These are phyloP conservation scores for Drosophila fulvimacula DNA, from an alignment of 2,888 invertebrate species.

Conservation along the genomic window DNA sequence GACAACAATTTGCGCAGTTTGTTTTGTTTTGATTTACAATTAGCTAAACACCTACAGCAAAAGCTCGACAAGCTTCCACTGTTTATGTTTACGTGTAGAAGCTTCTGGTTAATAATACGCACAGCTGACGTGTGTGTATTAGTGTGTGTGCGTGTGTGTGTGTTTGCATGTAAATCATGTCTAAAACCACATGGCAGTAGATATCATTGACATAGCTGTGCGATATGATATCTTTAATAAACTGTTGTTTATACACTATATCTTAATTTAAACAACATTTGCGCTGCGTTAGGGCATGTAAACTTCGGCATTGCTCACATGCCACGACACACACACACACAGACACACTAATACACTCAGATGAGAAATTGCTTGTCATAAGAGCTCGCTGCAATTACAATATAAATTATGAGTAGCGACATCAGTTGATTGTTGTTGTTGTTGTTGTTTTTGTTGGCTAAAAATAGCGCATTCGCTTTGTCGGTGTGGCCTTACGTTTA, in stretches of 20 bases:
- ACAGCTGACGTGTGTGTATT: constrained; percentile 22
- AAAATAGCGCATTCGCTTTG: constrained; percentile 36
- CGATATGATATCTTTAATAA: constrained; percentile 39
- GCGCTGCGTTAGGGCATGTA: constrained; percentile 20
- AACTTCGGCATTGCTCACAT: constrained; percentile 15
- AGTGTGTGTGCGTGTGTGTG: neutral
- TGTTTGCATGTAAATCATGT: constrained; percentile 5
- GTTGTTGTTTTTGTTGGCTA: constrained; percentile 18
- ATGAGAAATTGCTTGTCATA: constrained; percentile 42
- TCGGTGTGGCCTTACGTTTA: constrained; percentile 10
- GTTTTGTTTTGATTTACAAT: constrained; percentile 33
- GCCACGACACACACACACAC: constrained; percentile 12
- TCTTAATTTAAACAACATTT: constrained; percentile 9
- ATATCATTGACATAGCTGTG: constrained; percentile 24
- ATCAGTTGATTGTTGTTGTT: constrained; percentile 4
- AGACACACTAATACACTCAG: neutral
- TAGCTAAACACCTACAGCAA: neutral
- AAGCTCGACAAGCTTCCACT: constrained; percentile 33
- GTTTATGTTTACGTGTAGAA: constrained; percentile 40
- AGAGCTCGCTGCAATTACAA: constrained; percentile 62
- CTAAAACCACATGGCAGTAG: constrained; percentile 38
- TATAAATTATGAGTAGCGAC: constrained; percentile 62
- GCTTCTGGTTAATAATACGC: constrained; percentile 31
- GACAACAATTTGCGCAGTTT: neutral
- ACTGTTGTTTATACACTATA: constrained; percentile 30